Evolutionary conservation across 2,888 invertebrate species (phyloP).

Genomic region (Acleris laterana): DNA sequence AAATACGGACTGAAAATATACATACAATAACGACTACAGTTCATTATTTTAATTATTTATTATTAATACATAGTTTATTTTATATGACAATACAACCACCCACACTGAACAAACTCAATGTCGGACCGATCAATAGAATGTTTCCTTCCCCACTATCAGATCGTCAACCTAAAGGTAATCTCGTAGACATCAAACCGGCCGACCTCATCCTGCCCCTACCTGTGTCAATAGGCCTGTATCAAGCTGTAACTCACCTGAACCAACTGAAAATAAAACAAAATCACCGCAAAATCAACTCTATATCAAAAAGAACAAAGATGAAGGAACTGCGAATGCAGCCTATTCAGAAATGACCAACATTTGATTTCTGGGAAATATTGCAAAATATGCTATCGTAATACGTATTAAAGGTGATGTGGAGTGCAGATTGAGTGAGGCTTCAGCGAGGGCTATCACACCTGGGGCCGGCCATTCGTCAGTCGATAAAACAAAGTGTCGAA

Average conservation of each 20-base stretch:
- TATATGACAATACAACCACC: conserved; percentile 1
- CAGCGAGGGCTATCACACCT: conserved; percentile 53
- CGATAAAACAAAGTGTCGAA: conserved; percentile 51
- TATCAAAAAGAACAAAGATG: conserved; percentile 31
- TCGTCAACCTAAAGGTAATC: conserved; percentile 44
- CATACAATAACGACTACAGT: too few species aligned
- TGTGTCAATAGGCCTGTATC: conserved; percentile 59
- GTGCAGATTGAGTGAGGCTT: conserved; percentile 1
- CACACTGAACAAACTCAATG: background rate
- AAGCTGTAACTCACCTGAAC: conserved; percentile 45
- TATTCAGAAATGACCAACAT: conserved; percentile 5
- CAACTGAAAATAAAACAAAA: conserved; percentile 25
- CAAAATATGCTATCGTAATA: conserved; percentile 2
- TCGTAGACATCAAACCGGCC: conserved; percentile 44
- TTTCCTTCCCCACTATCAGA: conserved; percentile 18
- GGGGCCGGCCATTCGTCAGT: conserved; percentile 56
- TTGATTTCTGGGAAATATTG: background rate
- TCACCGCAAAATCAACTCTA: conserved; percentile 40
- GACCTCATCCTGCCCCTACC: conserved; percentile 49
- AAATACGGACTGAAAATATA: too few species aligned
- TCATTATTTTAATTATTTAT: too few species aligned
- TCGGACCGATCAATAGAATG: conserved; percentile 16
- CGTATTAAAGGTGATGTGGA: background rate
- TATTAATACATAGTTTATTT: too few species aligned
- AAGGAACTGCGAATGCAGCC: conserved; percentile 16